Base-by-base conservation (phyloP, 2,113 vertebrate genomes). In the Motacilla alba region DNA sequence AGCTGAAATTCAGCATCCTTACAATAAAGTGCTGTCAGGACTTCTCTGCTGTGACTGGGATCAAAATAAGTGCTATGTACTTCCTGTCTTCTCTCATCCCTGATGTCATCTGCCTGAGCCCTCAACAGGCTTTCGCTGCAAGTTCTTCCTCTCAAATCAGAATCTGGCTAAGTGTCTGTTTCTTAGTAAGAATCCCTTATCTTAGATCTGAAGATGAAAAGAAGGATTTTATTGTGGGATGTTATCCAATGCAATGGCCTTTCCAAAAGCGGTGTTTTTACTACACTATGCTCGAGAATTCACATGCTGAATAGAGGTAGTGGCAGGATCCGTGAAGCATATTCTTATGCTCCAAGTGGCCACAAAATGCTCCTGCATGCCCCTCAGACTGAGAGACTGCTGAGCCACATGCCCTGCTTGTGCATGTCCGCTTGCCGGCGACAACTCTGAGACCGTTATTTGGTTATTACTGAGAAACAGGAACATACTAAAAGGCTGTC, bases 361-460 rank as follows among this genome's bases (percentile, higher is more conserved):
- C 52, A 83, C 59, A 23, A 28, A 86, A 77, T 0, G 3, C 24
- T 68, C 24, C 23, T 0, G 0, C 16, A 1, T 7, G 9, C 31
- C 1, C 0, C 47, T 68, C 17, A 9, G 67, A 46, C 41, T 52
- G 44, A 28, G 67, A 24, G 31, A 19, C n/a, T 0, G 0, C 72
- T 44, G 41, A 78, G 46, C 30, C 10, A 13, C 0, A 1, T 43
- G 50, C 49, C 74, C 10, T 0, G 0, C 35, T 82, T 35, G 35
- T 0, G 2, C 17, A 13, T 56, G 43, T 49, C 37, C 15, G 3
- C 22, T 37, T 35, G 43, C 37, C 0, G 0, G 52, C 4, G 1
- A 1, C 20, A 74, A 49, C 24, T 50, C 55, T 0, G 3, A 46
- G 26, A 47, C 17, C 12, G 17, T 60, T 77, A 41, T 11, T 33